A percentile compares a stretch with the other conserved stretches of the same genome.
Conservation (phyloP, 2,797 vertebrate species). For the Setipinna tenuifilis region DNA sequence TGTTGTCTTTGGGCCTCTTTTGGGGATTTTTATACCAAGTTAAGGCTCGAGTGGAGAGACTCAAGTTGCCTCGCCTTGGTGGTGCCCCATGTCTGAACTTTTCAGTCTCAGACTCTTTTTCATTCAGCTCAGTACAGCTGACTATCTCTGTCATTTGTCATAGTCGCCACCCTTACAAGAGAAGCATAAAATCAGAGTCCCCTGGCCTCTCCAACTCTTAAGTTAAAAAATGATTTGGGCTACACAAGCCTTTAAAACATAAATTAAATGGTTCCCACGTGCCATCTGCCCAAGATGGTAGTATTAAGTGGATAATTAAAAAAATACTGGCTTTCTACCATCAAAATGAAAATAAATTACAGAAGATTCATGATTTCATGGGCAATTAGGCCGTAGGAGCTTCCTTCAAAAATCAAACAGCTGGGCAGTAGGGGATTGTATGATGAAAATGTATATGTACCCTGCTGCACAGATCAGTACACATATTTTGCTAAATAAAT, state of each 20-base stretch:
- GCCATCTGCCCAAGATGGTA: neutral
- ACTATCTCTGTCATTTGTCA: neutral
- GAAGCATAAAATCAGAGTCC: neutral
- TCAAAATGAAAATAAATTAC: neutral
- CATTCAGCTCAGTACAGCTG: neutral
- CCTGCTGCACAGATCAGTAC: neutral
- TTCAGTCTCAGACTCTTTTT: neutral
- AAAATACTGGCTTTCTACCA: neutral
- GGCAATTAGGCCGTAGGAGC: too few species aligned
- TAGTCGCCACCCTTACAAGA: constrained; percentile 1
- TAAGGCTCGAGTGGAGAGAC: neutral
- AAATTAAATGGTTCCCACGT: neutral
- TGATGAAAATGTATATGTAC: neutral
- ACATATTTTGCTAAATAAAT: neutral
- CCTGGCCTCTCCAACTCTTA: neutral
- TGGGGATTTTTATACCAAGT: neutral
- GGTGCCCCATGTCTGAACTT: neutral
- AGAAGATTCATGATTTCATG: neutral
- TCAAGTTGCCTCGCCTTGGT: neutral
- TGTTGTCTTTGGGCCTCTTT: neutral
- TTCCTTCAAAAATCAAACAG: too few species aligned
- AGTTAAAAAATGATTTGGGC: neutral
- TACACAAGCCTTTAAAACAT: neutral
- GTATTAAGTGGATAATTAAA: neutral
- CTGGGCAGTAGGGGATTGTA: too few species aligned